Conservation (phyloP, 2,113 vertebrate genomes). For the Nycticebus coucang region DNA sequence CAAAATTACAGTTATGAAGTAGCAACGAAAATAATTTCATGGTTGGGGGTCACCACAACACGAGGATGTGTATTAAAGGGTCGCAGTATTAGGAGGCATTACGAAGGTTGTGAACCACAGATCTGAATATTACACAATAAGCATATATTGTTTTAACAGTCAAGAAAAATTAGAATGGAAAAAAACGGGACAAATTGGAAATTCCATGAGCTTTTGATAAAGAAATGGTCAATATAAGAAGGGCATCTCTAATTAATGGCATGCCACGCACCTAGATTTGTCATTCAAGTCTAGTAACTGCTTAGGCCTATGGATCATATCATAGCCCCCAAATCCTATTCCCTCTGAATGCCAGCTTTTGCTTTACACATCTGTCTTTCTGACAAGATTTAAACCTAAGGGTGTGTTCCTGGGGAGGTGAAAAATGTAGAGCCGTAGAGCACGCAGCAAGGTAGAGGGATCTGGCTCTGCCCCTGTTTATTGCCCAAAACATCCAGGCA, state of each 20-base stretch:
- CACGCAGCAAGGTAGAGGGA: neutral
- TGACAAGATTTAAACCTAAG: neutral
- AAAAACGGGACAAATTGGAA: neutral
- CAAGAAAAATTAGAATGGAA: neutral
- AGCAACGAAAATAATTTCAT: too few species aligned
- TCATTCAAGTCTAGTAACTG: neutral
- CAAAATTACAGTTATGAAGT: too few species aligned
- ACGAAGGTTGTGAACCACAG: too few species aligned
- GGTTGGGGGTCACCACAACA: too few species aligned
- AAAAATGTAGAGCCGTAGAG: neutral
- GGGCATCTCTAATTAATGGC: neutral
- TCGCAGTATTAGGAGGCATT: too few species aligned
- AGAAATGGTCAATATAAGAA: neutral
- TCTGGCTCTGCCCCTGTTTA: neutral
- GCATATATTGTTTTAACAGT: neutral
- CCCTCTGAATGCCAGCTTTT: neutral
- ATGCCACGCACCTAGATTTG: rapidly evolving
- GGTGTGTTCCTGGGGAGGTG: neutral
- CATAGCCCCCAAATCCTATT: neutral
- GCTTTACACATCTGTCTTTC: neutral
- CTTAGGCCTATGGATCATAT: neutral
- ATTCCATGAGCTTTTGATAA: neutral
- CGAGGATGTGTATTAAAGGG: too few species aligned
- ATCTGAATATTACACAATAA: neutral
- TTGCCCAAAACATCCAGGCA: neutral